These are phyloP conservation scores for Nematopogon swammerdamellus DNA, from an alignment of 2,888 invertebrate genomes.

Conservation along the genomic window DNA sequence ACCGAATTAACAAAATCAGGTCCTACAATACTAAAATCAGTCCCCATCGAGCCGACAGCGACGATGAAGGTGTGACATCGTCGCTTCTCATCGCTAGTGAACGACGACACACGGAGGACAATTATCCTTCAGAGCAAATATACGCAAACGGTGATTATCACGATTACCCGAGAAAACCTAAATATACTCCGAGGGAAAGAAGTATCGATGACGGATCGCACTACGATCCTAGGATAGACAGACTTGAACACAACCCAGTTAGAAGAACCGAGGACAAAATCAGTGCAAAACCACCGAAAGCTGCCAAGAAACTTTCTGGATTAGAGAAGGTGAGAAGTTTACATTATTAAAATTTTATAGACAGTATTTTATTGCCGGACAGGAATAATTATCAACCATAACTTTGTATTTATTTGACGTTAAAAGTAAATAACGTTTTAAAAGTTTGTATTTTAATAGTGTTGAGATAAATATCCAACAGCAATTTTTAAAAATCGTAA, in stretches of 20 bases:
- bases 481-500: too few relatives aligned
- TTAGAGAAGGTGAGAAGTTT: constrained; percentile 62
- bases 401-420: too few relatives aligned
- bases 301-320: constrained; percentile 65
- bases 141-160: constrained; percentile 45
- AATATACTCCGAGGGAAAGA: constrained; percentile 38
- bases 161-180: constrained; percentile 33
- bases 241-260: constrained; percentile 49
- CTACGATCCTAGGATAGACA: constrained; percentile 62
- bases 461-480: too few relatives aligned
- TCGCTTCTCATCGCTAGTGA: constrained; percentile 71
- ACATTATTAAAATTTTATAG: constrained; percentile 1
- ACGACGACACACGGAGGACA: constrained; percentile 68
- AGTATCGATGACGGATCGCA: constrained; percentile 66
- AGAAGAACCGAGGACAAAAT: constrained; percentile 46
- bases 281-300: constrained; percentile 57
- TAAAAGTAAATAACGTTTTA: too few relatives aligned
- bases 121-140: constrained; percentile 46
- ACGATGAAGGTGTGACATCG: constrained; percentile 68
- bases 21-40: constrained; percentile 10
- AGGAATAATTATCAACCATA: too few relatives aligned
- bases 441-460: too few relatives aligned
- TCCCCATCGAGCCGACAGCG: constrained; percentile 53
- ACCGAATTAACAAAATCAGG: constrained; percentile 16
- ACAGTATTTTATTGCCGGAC: neutral